Base-by-base conservation (phyloP, 2,113 vertebrate species). In the Rhizomys pruinosus region DNA sequence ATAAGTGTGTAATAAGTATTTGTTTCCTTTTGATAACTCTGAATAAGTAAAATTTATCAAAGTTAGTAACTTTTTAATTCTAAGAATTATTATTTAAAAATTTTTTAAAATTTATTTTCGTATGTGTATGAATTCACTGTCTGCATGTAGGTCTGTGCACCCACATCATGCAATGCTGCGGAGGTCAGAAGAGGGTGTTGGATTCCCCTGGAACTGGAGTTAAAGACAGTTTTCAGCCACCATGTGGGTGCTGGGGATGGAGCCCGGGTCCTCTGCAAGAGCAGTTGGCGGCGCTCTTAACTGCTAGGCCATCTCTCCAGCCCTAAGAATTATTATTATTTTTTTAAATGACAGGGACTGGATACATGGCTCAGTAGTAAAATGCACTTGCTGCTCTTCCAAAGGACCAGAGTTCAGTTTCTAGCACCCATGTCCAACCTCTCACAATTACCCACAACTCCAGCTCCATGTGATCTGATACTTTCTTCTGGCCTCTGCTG, bases 21-120 rank as follows among this genome's bases (percentile, higher is more conserved):
- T 63, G 68, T 68, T 92, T 84, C 59, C 37, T 44, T 76, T 76
- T 87, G 61, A 66, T 63, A 5, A 80, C 37, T 37, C 57, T 61
- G 37, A 92, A 52, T 72, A 23, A 52, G 68, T 79, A 84, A 34
- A 79, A 17, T 86, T 94, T 47, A 89, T 61, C 74, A 91, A 94
- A 89, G 7, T 79, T 57, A 82, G 32, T 74, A 11, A 77, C 57
- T 27, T 84, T 76, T 64, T 55, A 44, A 22, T 76, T 84, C 57
- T 73, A 61, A 84, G n/a, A 87, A 29, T 2, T 57, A 69, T 64
- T 1, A n/a, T n/a, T n/a, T n/a, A n/a, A n/a, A n/a, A n/a, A n/a
- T n/a, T n/a, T n/a, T n/a, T n/a, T n/a, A n/a, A n/a, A n/a, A n/a
- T n/a, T n/a, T n/a, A n/a, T n/a, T n/a, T n/a, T n/a, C n/a, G n/a